These are phyloP conservation scores for Nipponia nippon DNA, from an alignment of 2,113 vertebrate genomes.

Conservation along the genomic window DNA sequence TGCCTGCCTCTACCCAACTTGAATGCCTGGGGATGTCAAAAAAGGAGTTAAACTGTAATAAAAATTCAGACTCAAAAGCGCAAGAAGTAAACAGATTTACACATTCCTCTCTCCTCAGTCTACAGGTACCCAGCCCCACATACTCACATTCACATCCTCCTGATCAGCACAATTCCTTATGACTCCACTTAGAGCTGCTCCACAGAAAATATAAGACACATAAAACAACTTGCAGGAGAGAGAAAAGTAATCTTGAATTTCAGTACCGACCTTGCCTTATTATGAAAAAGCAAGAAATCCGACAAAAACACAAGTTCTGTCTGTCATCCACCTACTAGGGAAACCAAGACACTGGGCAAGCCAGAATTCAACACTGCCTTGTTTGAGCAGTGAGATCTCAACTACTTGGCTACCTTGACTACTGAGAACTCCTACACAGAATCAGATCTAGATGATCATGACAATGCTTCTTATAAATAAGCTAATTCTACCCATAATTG, in stretches of 20 bases:
- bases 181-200: background rate
- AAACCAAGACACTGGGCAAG: background rate
- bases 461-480: background rate
- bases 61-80: background rate
- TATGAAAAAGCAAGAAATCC: background rate
- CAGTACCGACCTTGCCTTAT: background rate
- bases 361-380: background rate
- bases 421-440: background rate
- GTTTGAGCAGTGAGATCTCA: background rate
- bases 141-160: fast-evolving
- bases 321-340: background rate
- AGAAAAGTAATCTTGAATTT: background rate
- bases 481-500: background rate
- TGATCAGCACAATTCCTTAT: background rate
- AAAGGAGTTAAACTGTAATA: fast-evolving
- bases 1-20: fast-evolving
- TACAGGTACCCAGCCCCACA: background rate
- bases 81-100: background rate
- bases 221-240: background rate
- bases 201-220: background rate
- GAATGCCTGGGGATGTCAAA: fast-evolving
- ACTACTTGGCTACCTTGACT: background rate
- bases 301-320: fast-evolving
- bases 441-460: background rate
- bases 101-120: background rate